A percentile compares a stretch with the other conserved stretches of the same genome.
phyloP scores from a whole-genome alignment of 2,888 invertebrate genomes.

The Hybos culiciformis region DNA sequence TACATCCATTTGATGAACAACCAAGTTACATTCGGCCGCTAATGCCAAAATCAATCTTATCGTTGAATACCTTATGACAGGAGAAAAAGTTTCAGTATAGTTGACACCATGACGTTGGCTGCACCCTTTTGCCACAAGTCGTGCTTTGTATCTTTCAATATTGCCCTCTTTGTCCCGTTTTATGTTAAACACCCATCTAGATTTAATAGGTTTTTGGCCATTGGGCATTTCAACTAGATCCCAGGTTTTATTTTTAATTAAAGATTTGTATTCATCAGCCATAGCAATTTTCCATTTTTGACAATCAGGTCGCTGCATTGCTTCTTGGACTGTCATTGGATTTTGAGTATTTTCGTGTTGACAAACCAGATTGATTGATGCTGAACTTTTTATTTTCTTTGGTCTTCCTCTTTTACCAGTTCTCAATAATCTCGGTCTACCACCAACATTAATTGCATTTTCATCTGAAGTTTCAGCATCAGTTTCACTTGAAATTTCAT shows the following conservation, averaged over 20 bases:
- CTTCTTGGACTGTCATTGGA: slow-evolving; percentile 2
- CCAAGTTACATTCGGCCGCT: slow-evolving; percentile 6
- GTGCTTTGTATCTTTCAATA: slow-evolving; percentile 7
- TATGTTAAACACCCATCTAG: slow-evolving; percentile 9
- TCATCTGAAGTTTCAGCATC: no score
- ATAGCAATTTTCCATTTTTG: slow-evolving; percentile 1
- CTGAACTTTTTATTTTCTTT: no score
- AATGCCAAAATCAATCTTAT: slow-evolving; percentile 9
- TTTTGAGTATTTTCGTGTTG: no score
- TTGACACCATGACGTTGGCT: slow-evolving; percentile 8
- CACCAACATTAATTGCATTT: no score
- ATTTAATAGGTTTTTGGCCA: slow-evolving; percentile 2
- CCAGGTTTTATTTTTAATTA: slow-evolving; percentile 4
- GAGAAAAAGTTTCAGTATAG: slow-evolving; percentile 10
- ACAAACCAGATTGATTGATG: not conserved
- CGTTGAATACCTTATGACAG: slow-evolving; percentile 9
- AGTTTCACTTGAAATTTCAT: no score
- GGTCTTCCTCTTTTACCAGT: no score
- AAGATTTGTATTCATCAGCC: not conserved
- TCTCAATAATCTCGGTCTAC: no score
- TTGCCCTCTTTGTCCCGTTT: slow-evolving; percentile 9
- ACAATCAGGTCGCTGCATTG: not conserved
- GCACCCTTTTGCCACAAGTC: slow-evolving; percentile 12
- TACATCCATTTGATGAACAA: slow-evolving; percentile 10
- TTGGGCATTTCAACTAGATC: not conserved